phyloP scores from a whole-genome alignment of 2,888 invertebrate species.

The Rambutsinella grinnellia region DNA sequence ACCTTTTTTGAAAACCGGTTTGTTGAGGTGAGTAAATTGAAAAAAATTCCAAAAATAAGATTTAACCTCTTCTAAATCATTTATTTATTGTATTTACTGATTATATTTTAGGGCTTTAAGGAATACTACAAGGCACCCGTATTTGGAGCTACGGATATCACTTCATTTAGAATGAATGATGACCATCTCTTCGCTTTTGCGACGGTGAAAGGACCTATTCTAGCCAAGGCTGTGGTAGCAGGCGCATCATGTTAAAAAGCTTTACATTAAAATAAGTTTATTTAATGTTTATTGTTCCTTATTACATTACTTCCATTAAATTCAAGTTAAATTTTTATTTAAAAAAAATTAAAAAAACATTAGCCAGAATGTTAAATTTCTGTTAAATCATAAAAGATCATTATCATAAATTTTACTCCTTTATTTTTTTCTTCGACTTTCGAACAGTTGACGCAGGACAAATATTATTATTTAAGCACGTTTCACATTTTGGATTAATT shows the following conservation, averaged over 20 bases:
- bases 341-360: too few relatives aligned
- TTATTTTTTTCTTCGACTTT: conserved; percentile 6
- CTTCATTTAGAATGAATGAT: conserved; percentile 11
- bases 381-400: too few relatives aligned
- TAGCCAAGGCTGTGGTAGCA: conserved; percentile 49
- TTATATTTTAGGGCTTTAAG: conserved; percentile 55
- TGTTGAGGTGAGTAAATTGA: conserved; percentile 49
- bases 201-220: conserved; percentile 29
- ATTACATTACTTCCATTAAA: too few relatives aligned
- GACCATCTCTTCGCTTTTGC: conserved; percentile 46
- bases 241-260: conserved; percentile 13
- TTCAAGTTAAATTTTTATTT: too few relatives aligned
- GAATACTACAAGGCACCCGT: conserved; percentile 36
- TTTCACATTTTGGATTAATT: conserved; percentile 82
- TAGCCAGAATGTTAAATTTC: too few relatives aligned
- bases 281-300: too few relatives aligned
- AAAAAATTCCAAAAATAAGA: not conserved
- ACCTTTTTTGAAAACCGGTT: conserved; percentile 58
- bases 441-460: conserved; percentile 75
- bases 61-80: not conserved
- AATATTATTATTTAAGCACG: conserved; percentile 84
- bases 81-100: not conserved
- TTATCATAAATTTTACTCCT: too few relatives aligned
- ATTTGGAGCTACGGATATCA: conserved; percentile 44
- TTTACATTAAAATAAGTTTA: too few relatives aligned